phyloP scores from a whole-genome alignment of 1,140 invertebrate genomes.

The Pachypsylla venusta region DNA sequence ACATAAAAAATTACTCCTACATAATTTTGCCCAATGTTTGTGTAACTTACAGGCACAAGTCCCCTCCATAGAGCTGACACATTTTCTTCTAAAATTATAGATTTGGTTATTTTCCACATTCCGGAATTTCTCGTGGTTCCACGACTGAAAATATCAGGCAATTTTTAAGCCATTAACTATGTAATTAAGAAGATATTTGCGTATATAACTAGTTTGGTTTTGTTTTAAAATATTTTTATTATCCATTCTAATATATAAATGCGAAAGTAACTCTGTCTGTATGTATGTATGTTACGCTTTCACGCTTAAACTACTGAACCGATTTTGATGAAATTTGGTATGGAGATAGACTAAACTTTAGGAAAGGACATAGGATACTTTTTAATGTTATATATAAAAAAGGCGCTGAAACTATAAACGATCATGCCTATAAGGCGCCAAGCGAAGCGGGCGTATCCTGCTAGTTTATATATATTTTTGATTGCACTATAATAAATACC shows the following conservation, averaged over 20 bases:
- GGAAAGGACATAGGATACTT: too few species aligned
- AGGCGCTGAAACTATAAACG: too few species aligned
- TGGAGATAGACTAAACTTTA: too few species aligned
- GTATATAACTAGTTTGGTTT: neutral
- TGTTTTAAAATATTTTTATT: neutral
- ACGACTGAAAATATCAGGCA: neutral
- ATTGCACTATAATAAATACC: too few species aligned
- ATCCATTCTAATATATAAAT: neutral
- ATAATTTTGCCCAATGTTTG: too few species aligned
- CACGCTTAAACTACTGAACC: too few species aligned
- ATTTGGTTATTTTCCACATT: neutral
- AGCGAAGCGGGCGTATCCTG: too few species aligned
- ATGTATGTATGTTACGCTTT: too few species aligned
- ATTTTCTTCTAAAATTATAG: constrained; percentile 12
- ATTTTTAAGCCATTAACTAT: neutral
- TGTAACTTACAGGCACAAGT: constrained; percentile 20
- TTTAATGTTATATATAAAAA: too few species aligned
- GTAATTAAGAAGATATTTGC: neutral
- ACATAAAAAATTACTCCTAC: constrained; percentile 11
- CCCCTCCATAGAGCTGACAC: constrained; percentile 13
- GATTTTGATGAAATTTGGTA: too few species aligned
- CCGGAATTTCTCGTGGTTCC: neutral
- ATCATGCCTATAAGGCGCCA: too few species aligned
- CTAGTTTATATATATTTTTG: too few species aligned
- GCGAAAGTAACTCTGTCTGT: neutral